Conservation (phyloP, 2,888 invertebrate genomes). For the Tanypteryx hageni region DNA sequence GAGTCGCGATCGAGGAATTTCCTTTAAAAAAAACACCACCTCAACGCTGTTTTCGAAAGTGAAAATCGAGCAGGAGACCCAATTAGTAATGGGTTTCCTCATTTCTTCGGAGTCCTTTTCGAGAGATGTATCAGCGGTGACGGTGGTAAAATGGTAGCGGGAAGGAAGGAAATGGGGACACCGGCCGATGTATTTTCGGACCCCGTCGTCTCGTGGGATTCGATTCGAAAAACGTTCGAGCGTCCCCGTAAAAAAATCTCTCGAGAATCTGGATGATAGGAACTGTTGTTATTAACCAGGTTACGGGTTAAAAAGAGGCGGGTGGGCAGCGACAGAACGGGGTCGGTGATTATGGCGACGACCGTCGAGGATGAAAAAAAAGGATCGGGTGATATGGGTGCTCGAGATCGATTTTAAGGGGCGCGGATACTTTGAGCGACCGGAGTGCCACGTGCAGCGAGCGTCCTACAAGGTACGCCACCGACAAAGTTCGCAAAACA, state of each 20-base stretch:
- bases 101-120: not conserved
- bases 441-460: no score
- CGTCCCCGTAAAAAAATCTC: not conserved
- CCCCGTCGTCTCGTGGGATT: not conserved
- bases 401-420: no score
- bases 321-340: not conserved
- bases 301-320: not conserved
- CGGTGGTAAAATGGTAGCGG: not conserved
- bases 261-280: not conserved
- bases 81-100: not conserved
- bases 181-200: not conserved
- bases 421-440: no score
- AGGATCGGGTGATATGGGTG: no score
- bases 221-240: not conserved
- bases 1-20: not conserved
- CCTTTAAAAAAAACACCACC: not conserved
- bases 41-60: slow-evolving; percentile 49
- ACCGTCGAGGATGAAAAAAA: not conserved
- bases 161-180: not conserved
- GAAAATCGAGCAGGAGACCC: slow-evolving; percentile 48
- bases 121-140: no score
- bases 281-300: slow-evolving; percentile 14
- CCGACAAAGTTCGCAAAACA: no score
- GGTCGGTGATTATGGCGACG: not conserved
- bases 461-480: no score